A percentile compares a stretch with the other conserved stretches of the same genome.
Evolutionary conservation across 2,113 vertebrate genomes (phyloP).

Genomic region (Megaceryle maxima): DNA sequence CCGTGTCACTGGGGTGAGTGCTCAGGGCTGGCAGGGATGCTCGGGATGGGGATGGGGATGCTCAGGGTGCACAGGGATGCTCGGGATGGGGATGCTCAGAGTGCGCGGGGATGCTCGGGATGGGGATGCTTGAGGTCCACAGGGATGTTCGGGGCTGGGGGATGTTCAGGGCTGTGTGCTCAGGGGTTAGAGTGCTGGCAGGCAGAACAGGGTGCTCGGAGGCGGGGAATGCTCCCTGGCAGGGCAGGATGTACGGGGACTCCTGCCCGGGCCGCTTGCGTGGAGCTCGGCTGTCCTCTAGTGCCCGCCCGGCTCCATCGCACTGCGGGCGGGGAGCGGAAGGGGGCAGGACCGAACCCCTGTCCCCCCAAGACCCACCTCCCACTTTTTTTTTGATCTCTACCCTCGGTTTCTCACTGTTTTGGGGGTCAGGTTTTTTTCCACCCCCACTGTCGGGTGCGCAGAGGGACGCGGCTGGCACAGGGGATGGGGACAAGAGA

Average conservation of each 20-base stretch:
- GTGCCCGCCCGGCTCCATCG: not conserved
- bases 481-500: no score
- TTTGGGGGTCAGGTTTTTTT: not conserved
- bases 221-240: not conserved
- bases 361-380: not conserved
- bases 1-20: no score
- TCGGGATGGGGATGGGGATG: not conserved
- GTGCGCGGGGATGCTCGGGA: not conserved
- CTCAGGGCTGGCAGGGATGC: not conserved
- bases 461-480: not conserved
- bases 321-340: not conserved
- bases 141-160: not conserved
- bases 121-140: not conserved
- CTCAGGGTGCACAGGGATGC: not conserved
- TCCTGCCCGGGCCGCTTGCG: not conserved
- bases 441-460: rapidly evolving
- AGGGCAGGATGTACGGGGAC: not conserved
- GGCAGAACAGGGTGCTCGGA: not conserved
- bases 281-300: constrained; percentile 61
- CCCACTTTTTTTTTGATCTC: not conserved
- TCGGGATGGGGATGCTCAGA: not conserved
- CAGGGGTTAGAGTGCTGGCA: no score
- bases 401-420: not conserved
- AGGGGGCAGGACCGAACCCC: no score
- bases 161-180: not conserved